Evolutionary conservation across 1,140 invertebrate genomes (phyloP).

Genomic region (Philotrypesis tridentata): DNA sequence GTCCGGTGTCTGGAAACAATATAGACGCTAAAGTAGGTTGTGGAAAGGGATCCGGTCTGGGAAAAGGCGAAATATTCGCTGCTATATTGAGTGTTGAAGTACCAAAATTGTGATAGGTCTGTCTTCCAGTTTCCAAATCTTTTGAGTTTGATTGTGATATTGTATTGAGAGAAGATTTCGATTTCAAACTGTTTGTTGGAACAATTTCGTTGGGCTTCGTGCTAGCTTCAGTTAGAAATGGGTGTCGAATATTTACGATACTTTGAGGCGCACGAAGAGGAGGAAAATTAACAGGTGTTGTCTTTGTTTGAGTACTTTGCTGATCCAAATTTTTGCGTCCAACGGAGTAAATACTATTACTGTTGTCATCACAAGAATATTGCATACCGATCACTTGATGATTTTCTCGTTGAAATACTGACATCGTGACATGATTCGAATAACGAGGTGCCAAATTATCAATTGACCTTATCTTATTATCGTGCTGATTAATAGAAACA

Average conservation of each 20-base stretch:
- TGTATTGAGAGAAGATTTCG: conserved; percentile 54
- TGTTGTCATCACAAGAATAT: conserved; percentile 39
- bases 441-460: conserved; percentile 9
- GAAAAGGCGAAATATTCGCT: conserved; percentile 58
- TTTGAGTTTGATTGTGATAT: conserved; percentile 49
- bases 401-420: conserved; percentile 26
- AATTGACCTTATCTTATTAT: conserved; percentile 55
- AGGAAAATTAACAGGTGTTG: conserved; percentile 61
- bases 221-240: conserved; percentile 60
- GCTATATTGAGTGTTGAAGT: conserved; percentile 55
- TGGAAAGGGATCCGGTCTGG: conserved; percentile 58
- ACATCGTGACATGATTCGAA: conserved; percentile 19
- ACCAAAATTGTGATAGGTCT: conserved; percentile 57
- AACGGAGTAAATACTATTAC: conserved; percentile 48
- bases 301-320: conserved; percentile 54
- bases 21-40: conserved; percentile 58
- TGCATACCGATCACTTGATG: background rate
- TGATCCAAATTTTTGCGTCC: conserved; percentile 58
- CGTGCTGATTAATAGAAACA: conserved; percentile 49
- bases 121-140: conserved; percentile 54
- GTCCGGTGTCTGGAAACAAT: conserved; percentile 59
- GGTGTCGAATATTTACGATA: conserved; percentile 63
- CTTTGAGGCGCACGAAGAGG: conserved; percentile 63
- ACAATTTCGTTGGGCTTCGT: conserved; percentile 54
- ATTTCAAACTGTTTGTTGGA: conserved; percentile 26